phyloP scores from a whole-genome alignment of 2,888 invertebrate species.

The Sphaerophoria rueppellii region DNA sequence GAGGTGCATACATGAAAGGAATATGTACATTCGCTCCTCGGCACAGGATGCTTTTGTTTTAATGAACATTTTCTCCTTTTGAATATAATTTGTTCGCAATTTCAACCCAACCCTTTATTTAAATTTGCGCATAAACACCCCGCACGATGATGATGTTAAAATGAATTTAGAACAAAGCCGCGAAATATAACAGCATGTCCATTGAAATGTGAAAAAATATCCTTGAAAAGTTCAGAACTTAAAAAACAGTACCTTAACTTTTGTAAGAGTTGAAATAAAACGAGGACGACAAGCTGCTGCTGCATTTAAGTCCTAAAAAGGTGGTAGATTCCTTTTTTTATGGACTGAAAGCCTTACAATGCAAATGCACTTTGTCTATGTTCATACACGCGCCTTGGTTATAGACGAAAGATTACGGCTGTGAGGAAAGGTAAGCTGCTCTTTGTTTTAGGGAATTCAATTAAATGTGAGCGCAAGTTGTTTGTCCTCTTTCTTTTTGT shows the following conservation, averaged over 20 bases:
- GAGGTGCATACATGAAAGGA: slow-evolving; percentile 65
- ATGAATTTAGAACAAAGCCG: slow-evolving; percentile 71
- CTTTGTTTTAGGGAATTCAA: slow-evolving; percentile 39
- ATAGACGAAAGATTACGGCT: slow-evolving; percentile 58
- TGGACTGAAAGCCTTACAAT: slow-evolving; percentile 11
- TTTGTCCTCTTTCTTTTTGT: neutral
- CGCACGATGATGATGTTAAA: slow-evolving; percentile 32
- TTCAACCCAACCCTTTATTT: slow-evolving; percentile 37
- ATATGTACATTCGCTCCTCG: slow-evolving; percentile 39
- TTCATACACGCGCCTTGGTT: slow-evolving; percentile 18
- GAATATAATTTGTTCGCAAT: slow-evolving; percentile 40
- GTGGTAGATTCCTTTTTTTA: slow-evolving; percentile 28
- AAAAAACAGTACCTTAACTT: slow-evolving; percentile 38
- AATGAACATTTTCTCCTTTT: slow-evolving; percentile 61
- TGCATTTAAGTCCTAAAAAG: neutral
- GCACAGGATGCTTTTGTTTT: slow-evolving; percentile 73
- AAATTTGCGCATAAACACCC: neutral
- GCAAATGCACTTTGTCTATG: slow-evolving; percentile 58
- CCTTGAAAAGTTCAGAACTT: slow-evolving; percentile 61
- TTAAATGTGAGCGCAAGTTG: slow-evolving; percentile 26
- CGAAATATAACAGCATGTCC: slow-evolving; percentile 72
- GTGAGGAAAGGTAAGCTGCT: slow-evolving; percentile 52
- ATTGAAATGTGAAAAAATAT: slow-evolving; percentile 67
- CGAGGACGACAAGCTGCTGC: neutral
- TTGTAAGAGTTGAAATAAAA: slow-evolving; percentile 16